Evolutionary conservation across 2,888 invertebrate species (phyloP), one percentile per base, ranked within the genome.

Genomic region (Leptopterna dolabrata): DNA sequence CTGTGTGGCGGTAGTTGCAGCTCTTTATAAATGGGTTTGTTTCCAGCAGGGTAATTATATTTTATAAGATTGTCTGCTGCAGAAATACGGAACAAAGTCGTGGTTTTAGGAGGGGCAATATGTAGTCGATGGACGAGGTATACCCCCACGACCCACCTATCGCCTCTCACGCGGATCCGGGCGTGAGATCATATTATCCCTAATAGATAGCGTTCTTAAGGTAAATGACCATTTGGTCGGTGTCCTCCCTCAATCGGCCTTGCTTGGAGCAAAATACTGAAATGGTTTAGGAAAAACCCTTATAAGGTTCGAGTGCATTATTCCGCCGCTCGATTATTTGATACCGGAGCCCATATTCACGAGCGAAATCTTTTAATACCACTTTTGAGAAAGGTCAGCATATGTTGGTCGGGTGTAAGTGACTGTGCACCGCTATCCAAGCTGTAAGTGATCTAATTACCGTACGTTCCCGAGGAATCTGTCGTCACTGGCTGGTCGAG

Each of bases 251-350:
- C 78, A 78, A 78, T 78, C 24, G 19, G 63, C 63, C n/a, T 1
- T 63, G 24, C 63, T 24, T 24, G 63, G 19, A 63, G 63, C 24
- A 63, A 78, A 78, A 78, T 78, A 78, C 78, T 78, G 45, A 78
- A 78, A 78, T 19, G 19, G 63, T 24, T 43, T 19, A 24, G 19
- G 29, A 43, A 78, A 78, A 45, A 29, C 14, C 78, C 78, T 19
- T 45, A 78, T 78, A 78, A 45, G 78, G 78, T 16, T n/a, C 9
- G 45, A 27, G 47, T 45, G 78, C 78, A 78, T 78, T 78, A 78
- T 27, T 45, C 78, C 78, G 30, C 16, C 7, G 45, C 7, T n/a
- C 43, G 43, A 78, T 78, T 73, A 63, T 73, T 73, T 41, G 73
- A 73, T 41, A 41, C 41, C 73, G 14, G 73, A 41, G 41, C 36